Conservation (phyloP, 2,888 invertebrate genomes). For the Lithophane socia region DNA sequence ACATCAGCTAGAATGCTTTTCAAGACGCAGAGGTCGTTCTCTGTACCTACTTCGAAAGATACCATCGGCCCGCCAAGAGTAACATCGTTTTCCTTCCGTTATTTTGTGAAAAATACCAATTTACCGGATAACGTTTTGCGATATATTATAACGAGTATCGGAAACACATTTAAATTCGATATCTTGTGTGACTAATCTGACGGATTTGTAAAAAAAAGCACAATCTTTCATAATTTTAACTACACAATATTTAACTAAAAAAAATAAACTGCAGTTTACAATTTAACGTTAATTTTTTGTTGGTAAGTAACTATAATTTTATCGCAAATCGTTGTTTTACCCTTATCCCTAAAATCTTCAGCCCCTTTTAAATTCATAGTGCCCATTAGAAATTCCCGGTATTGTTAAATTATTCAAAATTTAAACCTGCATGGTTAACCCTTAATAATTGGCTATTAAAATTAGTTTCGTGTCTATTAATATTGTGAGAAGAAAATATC, state of each 20-base stretch:
- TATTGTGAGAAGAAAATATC: conserved; percentile 31
- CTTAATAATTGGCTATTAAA: conserved; percentile 49
- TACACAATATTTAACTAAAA: not conserved
- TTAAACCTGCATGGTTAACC: conserved; percentile 61
- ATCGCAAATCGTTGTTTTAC: conserved; percentile 30
- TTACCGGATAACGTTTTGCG: conserved; percentile 36
- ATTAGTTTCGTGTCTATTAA: not conserved
- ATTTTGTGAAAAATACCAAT: conserved; percentile 18
- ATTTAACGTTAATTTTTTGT: not conserved
- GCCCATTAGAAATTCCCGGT: conserved; percentile 41
- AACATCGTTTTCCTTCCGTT: conserved; percentile 57
- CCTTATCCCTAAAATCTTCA: conserved; percentile 5
- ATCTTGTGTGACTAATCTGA: too few species aligned
- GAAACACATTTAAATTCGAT: not conserved
- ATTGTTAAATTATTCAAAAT: conserved; percentile 31
- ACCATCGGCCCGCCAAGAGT: conserved; percentile 89
- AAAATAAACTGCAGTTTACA: not conserved
- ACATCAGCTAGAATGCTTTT: conserved; percentile 94
- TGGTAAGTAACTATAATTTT: not conserved
- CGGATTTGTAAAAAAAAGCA: not conserved
- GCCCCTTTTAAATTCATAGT: conserved; percentile 31
- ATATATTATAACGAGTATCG: not conserved
- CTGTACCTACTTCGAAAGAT: conserved; percentile 97
- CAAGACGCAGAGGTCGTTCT: conserved; percentile 97
- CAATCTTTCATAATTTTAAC: not conserved